Conservation (phyloP, 2,888 invertebrate species). For the Tromatobia lineatoria region DNA sequence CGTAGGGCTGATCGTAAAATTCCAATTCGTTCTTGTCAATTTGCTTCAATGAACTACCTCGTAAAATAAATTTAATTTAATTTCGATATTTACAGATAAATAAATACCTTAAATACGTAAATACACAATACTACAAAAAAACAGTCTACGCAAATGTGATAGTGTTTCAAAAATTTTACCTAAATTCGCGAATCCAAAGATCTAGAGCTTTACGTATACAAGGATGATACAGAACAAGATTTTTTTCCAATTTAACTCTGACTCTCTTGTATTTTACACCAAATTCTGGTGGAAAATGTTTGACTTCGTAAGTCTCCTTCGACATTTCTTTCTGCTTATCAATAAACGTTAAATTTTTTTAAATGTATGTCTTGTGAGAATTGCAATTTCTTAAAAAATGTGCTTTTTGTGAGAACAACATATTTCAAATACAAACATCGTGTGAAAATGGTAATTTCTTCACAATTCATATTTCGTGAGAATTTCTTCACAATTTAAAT, state of each 20-base stretch:
- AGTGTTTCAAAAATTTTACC: conserved; percentile 83
- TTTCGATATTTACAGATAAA: background rate
- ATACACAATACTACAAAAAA: too few species aligned
- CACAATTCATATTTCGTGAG: background rate
- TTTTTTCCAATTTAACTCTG: conserved; percentile 87
- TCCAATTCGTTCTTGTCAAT: conserved; percentile 88
- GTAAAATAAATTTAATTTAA: background rate
- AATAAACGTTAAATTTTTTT: background rate
- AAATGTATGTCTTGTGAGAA: background rate
- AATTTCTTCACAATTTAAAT: background rate
- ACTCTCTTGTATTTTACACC: conserved; percentile 77
- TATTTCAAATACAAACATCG: background rate
- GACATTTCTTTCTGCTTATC: conserved; percentile 63
- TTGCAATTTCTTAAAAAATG: background rate
- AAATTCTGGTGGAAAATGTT: conserved; percentile 71
- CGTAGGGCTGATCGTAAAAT: conserved; percentile 89
- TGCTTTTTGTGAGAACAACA: too few species aligned
- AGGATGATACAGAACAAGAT: conserved; percentile 92
- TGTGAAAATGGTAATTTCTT: background rate
- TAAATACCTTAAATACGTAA: background rate
- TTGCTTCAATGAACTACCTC: conserved; percentile 88
- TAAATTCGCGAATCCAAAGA: conserved; percentile 93
- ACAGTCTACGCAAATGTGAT: too few species aligned
- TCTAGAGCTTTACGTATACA: conserved; percentile 93
- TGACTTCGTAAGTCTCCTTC: conserved; percentile 71